Evolutionary conservation across 2,113 vertebrate species (phyloP).

Genomic region (Pampusana beccarii): DNA sequence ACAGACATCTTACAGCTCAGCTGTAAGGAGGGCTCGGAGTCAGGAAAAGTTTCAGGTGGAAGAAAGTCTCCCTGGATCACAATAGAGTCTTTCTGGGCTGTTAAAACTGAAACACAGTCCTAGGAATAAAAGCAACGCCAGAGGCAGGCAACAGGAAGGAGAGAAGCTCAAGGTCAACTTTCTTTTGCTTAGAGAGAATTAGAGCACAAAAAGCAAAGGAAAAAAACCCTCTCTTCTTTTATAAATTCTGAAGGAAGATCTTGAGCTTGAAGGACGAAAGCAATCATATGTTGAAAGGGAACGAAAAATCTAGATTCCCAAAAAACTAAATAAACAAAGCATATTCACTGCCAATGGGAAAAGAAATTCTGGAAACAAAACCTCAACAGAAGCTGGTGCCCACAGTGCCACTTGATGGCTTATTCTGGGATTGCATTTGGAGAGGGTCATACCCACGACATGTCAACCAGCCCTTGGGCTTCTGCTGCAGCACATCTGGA

Average conservation of each 20-base stretch:
- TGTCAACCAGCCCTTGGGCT: not conserved
- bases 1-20: not conserved
- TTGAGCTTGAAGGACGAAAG: not conserved
- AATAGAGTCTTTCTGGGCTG: not conserved
- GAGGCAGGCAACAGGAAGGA: not conserved
- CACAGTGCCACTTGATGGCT: constrained; percentile 39
- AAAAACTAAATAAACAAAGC: not conserved
- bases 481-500: not conserved
- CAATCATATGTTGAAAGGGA: not conserved
- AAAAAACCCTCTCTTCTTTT: not conserved
- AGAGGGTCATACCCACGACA: not conserved
- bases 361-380: not conserved
- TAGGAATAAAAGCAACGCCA: constrained; percentile 19
- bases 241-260: not conserved
- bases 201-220: not conserved
- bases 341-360: not conserved
- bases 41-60: not conserved
- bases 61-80: not conserved
- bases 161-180: constrained; percentile 5
- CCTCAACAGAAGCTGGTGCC: not conserved
- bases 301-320: not conserved
- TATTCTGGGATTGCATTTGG: not conserved
- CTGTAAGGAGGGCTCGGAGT: not conserved
- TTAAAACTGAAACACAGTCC: not conserved
- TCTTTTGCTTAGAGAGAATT: not conserved